Evolutionary conservation across 2,797 vertebrate genomes (phyloP).

Genomic region (Gymnopithys bicolor): DNA sequence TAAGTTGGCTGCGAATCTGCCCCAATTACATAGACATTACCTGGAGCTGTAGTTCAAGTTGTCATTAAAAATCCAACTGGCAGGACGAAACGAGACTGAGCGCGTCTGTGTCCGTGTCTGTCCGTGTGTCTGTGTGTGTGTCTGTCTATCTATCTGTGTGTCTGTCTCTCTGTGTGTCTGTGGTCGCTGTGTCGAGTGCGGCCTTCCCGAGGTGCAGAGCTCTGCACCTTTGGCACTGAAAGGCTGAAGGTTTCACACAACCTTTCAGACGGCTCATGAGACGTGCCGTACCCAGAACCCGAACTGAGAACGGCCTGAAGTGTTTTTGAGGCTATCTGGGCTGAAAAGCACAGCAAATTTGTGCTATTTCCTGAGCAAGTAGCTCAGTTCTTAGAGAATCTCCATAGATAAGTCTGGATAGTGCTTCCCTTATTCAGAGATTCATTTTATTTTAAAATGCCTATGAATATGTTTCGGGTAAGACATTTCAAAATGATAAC

Average conservation of each 20-base stretch:
- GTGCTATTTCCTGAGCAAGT: not conserved
- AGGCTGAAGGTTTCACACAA: not conserved
- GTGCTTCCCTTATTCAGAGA: not conserved
- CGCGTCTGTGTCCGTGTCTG: too few species aligned
- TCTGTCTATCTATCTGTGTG: too few species aligned
- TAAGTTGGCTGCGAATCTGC: not conserved
- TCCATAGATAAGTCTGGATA: not conserved
- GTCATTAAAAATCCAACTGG: not conserved
- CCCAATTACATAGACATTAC: not conserved
- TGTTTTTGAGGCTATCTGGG: not conserved
- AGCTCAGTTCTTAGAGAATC: not conserved
- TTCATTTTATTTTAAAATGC: not conserved
- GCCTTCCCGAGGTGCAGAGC: not conserved
- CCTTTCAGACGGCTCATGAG: not conserved
- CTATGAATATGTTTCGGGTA: not conserved
- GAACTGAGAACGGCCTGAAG: not conserved
- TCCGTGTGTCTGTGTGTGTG: too few species aligned
- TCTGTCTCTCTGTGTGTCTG: accelerated
- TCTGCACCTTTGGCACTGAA: not conserved
- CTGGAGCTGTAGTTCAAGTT: not conserved
- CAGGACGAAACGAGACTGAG: not conserved
- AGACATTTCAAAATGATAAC: not conserved
- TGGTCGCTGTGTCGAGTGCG: not conserved
- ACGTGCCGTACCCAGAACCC: not conserved
- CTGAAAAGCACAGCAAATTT: not conserved